Evolutionary conservation across 2,113 vertebrate species (phyloP), one percentile per base, ranked within the genome.

Genomic region (Calyptommatus sinebrachiatus): DNA sequence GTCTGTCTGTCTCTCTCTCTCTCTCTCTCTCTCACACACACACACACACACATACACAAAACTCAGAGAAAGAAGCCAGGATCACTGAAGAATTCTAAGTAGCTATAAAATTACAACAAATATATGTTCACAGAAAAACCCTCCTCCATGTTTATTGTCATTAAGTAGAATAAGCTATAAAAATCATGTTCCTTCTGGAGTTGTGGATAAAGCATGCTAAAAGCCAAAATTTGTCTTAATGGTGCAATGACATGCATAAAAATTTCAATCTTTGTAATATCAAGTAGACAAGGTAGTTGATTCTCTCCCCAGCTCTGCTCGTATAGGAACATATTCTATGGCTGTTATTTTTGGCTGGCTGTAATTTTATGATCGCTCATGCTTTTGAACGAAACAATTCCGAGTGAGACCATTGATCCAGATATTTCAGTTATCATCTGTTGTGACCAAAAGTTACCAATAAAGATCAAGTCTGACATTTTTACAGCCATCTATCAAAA

Each of bases 131-230:
- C 70, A 50, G 12, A 74, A 66, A 68, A 48, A 69, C 4, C 80
- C 7, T 71, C 28, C 5, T 76, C 29, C 76, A 76, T 45, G 0
- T 26, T 28, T 67, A 81, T 80, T 76, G 78, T 65, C 53, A 78
- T 65, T 22, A 84, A 63, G 26, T 20, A 65, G 5, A 57, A 18
- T 57, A 57, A 57, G 66, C 69, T 82, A 82, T 88, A 26, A 2
- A 78, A 9, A 87, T 60, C 12, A n/a, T 65, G 77, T 83, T 79
- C 73, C 26, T 79, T 3, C 6, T 69, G 76, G 6, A 1, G 35
- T 53, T 22, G 16, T 71, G 48, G 18, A 26, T n/a, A 57, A 73
- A 73, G 18, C 29, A 29, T 4, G 61, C 29, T 61, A 73, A 61
- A 74, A 74, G 53, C 31, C 72, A 61, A 74, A 41, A 61, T 24